phyloP scores from a whole-genome alignment of 1,140 invertebrate species.

The Leguminivora glycinivorella region DNA sequence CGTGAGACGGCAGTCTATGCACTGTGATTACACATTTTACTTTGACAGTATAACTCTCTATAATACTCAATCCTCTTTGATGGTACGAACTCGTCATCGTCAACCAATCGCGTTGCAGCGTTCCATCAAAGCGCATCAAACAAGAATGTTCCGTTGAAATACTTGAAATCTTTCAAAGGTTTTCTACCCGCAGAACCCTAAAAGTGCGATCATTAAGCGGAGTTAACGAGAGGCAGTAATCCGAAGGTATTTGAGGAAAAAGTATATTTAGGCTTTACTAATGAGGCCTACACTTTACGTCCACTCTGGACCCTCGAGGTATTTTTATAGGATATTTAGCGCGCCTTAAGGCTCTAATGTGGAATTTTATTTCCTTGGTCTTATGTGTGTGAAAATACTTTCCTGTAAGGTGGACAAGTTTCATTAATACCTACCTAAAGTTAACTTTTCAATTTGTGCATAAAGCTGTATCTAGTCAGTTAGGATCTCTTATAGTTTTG shows the following conservation, averaged over 20 bases:
- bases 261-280: constrained; percentile 28
- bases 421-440: neutral
- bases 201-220: constrained; percentile 17
- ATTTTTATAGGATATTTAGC: constrained; percentile 8
- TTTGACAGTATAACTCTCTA: no score
- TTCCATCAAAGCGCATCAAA: no score
- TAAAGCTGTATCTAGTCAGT: no score
- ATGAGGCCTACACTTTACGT: constrained; percentile 16
- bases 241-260: constrained; percentile 3
- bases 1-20: no score
- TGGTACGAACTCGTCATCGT: no score
- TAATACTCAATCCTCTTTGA: no score
- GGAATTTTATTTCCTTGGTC: neutral
- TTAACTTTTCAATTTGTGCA: no score
- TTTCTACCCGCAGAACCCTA: neutral
- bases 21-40: no score
- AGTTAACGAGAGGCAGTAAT: constrained; percentile 21
- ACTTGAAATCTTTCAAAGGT: neutral
- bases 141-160: no score
- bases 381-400: neutral
- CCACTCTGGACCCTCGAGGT: neutral
- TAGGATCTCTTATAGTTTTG: no score
- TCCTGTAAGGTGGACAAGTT: neutral
- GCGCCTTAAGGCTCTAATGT: neutral
- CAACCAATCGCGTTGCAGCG: no score